These are phyloP conservation scores for Listronotus oregonensis DNA, from an alignment of 1,140 invertebrate species.

Conservation along the genomic window DNA sequence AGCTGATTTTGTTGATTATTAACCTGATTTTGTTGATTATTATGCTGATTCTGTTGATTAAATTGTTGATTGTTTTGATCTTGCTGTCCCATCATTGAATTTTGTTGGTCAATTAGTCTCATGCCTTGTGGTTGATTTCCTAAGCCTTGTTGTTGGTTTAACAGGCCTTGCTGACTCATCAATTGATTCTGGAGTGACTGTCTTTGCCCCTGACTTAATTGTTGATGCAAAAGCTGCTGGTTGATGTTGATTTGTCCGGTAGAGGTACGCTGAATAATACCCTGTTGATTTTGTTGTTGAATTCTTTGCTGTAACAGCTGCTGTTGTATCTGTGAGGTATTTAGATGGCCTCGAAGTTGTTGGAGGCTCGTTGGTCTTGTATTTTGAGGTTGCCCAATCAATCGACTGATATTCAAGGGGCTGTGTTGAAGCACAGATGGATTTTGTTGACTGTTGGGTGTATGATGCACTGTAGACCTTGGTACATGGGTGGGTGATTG, in stretches of 20 bases:
- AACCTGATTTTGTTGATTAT: slow-evolving; percentile 6
- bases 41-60: slow-evolving; percentile 1
- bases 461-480: slow-evolving; percentile 49
- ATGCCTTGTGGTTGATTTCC: slow-evolving; percentile 12
- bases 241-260: slow-evolving; percentile 31
- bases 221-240: slow-evolving; percentile 45
- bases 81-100: slow-evolving; percentile 1
- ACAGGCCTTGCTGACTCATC: slow-evolving; percentile 38
- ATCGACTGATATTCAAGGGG: slow-evolving; percentile 37
- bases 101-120: background rate
- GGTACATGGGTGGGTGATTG: slow-evolving; percentile 42
- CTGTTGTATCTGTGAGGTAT: slow-evolving; percentile 44
- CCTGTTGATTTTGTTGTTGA: slow-evolving; percentile 47
- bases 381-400: slow-evolving; percentile 38
- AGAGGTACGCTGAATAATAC: slow-evolving; percentile 37
- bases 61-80: background rate
- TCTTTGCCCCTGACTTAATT: slow-evolving; percentile 42
- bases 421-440: slow-evolving; percentile 38
- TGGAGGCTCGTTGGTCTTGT: slow-evolving; percentile 38
- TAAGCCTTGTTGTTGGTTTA: slow-evolving; percentile 34
- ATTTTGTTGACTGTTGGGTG: slow-evolving; percentile 41
- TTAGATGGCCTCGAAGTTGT: slow-evolving; percentile 42
- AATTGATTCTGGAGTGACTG: slow-evolving; percentile 41
- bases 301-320: slow-evolving; percentile 49
- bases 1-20: background rate